Evolutionary conservation across 2,888 invertebrate species (phyloP), one percentile per base, ranked within the genome.

Genomic region (Torymus texanus): DNA sequence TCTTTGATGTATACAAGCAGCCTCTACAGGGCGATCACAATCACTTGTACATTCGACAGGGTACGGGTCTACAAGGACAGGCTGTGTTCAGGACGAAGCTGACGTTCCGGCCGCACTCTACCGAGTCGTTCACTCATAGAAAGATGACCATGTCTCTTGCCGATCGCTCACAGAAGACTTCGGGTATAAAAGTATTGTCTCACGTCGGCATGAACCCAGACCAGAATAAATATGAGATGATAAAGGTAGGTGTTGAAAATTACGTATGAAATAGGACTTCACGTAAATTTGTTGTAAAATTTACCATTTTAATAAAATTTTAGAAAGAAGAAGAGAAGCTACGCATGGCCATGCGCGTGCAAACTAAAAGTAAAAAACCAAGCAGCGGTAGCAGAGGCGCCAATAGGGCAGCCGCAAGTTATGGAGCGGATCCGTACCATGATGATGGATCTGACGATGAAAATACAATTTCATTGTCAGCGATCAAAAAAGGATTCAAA

Each of bases 61-160:
- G 98, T 59, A 98, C 98, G 0, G 98, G 98, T 92, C 92, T 99
- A 1, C 98, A 98, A 88, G 99, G 98, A 0, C 99, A 99, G 90
- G 97, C 98, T 0, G 97, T 99, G 51, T 99, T 99, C 92, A 93
- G 97, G 59, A 98, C 98, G 0, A 99, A 99, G 90, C 92, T 99
- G 0, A 97, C 97, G 1, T 99, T 99, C 94, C 93, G 99, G 62
- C 99, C 99, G 0, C 98, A 98, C 90, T 99, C 99, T 0, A 99
- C 99, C 0, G 99, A 99, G 89, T 98, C 98, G 24, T 98, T 98
- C 91, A 99, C 99, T 0, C 99, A 99, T 90, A 94, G 98, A 84
- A 99, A 99, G 93, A 98, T 99, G 96, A 99, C 99, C 0, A 93
- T 99, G 91, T 98, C 98, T 0, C 92, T 99, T 84, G 99, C 99